A percentile compares a stretch with the other conserved stretches of the same genome.
Conservation (phyloP, 2,888 invertebrate species). For the Caenorhabditis sp. region DNA sequence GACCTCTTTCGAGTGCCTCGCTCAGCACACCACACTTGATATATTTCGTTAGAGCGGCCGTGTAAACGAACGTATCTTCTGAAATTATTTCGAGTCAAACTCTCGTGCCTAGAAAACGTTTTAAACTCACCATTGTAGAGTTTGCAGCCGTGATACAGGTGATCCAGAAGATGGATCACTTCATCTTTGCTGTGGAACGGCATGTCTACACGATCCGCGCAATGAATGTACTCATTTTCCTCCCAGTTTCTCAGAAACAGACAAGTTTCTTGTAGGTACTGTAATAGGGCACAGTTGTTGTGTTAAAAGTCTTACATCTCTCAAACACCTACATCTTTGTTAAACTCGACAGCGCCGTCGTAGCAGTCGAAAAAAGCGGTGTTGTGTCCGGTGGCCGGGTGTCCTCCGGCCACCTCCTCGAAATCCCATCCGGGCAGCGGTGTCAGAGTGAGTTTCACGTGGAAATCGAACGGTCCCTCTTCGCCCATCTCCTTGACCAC, state of each 20-base stretch:
- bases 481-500: constrained; percentile 11
- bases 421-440: not conserved
- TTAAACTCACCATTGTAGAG: constrained; percentile 13
- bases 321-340: constrained; percentile 9
- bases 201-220: not conserved
- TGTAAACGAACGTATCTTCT: not conserved
- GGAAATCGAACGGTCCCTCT: constrained; percentile 1
- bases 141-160: constrained; percentile 32
- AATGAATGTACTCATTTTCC: not conserved
- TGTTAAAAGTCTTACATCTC: too few relatives aligned
- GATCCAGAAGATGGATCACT: constrained; percentile 13
- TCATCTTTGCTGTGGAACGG: not conserved
- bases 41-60: too few relatives aligned
- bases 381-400: not conserved
- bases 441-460: not conserved
- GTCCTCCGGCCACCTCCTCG: not conserved
- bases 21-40: too few relatives aligned
- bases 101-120: not conserved
- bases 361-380: not conserved
- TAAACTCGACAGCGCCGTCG: not conserved
- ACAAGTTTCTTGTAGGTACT: not conserved
- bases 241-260: not conserved
- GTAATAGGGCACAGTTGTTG: too few relatives aligned
- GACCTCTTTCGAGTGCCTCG: too few relatives aligned
- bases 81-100: not conserved